Evolutionary conservation across 2,113 vertebrate genomes (phyloP).

Genomic region (Sturnus vulgaris): DNA sequence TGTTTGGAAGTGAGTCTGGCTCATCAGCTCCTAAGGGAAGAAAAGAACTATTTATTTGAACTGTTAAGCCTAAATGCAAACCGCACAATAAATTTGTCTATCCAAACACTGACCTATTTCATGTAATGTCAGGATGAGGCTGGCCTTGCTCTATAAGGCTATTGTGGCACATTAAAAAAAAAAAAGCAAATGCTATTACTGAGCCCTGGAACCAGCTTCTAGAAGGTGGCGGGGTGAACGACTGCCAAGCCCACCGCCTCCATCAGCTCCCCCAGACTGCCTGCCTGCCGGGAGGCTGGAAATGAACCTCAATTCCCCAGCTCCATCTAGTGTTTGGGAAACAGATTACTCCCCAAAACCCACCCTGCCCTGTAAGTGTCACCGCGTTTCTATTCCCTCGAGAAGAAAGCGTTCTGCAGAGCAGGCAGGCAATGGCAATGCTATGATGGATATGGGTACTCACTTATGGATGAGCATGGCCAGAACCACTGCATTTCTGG

Average conservation of each 20-base stretch:
- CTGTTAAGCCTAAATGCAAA: constrained; percentile 72
- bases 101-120: constrained; percentile 74
- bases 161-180: constrained; percentile 41
- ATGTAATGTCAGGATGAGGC: constrained; percentile 67
- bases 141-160: constrained; percentile 64
- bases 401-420: not conserved
- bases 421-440: rapidly evolving
- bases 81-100: constrained; percentile 72
- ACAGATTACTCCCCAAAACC: not conserved
- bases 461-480: rapidly evolving
- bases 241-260: not conserved
- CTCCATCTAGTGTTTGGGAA: constrained; percentile 77
- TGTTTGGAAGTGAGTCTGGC: constrained; percentile 68
- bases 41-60: constrained; percentile 78
- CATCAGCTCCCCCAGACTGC: not conserved
- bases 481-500: not conserved
- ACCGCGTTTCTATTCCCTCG: rapidly evolving
- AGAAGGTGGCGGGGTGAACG: constrained; percentile 24
- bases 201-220: constrained; percentile 38
- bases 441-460: rapidly evolving
- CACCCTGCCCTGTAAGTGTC: not conserved
- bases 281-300: not conserved
- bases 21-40: constrained; percentile 69
- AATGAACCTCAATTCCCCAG: constrained; percentile 58
- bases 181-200: constrained; percentile 43